Evolutionary conservation across 2,888 invertebrate species (phyloP).

Genomic region (Eulithis prunata): DNA sequence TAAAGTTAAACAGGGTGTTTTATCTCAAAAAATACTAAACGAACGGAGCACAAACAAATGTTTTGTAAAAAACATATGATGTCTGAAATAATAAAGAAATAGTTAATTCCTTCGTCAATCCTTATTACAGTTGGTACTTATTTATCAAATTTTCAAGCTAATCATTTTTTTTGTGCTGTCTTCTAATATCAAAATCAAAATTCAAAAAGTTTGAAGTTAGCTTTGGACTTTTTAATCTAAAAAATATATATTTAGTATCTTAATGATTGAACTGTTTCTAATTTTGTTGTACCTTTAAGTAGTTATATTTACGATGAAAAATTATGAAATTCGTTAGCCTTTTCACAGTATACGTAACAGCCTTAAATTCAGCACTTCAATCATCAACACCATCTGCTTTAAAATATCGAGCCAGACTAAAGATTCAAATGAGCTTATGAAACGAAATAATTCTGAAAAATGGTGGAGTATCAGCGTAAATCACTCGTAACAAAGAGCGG

Average conservation of each 20-base stretch:
- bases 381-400: conserved; percentile 32
- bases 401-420: conserved; percentile 39
- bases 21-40: not conserved
- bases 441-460: conserved; percentile 57
- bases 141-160: not conserved
- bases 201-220: too few species aligned
- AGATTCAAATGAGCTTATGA: conserved; percentile 42
- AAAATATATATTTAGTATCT: too few species aligned
- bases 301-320: too few species aligned
- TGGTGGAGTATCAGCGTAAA: conserved; percentile 59
- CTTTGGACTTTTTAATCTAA: too few species aligned
- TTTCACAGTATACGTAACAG: too few species aligned
- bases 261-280: too few species aligned
- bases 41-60: not conserved
- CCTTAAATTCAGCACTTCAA: conserved; percentile 25
- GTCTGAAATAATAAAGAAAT: not conserved
- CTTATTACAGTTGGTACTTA: too few species aligned
- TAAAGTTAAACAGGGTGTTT: conserved; percentile 30
- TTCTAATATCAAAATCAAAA: too few species aligned
- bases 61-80: not conserved
- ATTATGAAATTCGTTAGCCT: too few species aligned
- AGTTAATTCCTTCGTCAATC: too few species aligned
- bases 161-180: too few species aligned
- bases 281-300: too few species aligned
- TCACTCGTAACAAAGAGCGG: conserved; percentile 54